A percentile compares a stretch with the other conserved stretches of the same genome.
phyloP scores from a whole-genome alignment of 2,888 invertebrate species.

The Trissoscelio sp. region DNA sequence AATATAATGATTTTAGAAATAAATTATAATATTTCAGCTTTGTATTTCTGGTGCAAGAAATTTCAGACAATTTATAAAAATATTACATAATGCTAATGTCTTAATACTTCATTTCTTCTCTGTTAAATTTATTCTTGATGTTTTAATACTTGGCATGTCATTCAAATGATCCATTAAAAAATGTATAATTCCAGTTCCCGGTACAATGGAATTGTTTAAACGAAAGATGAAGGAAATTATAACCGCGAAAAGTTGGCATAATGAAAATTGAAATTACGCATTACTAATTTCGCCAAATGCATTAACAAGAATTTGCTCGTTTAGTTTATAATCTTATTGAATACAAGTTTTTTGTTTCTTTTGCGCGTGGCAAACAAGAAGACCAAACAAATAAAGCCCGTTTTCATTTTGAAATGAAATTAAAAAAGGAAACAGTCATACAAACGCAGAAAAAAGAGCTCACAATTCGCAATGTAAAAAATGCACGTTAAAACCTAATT shows the following conservation, averaged over 20 bases:
- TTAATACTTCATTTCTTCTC: no score
- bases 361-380: background rate
- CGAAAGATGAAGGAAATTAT: no score
- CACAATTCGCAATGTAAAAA: constrained; percentile 27
- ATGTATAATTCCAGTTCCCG: no score
- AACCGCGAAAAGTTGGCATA: background rate
- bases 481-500: constrained; percentile 47
- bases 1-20: no score
- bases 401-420: constrained; percentile 35
- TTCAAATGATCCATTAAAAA: no score
- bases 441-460: background rate
- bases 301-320: constrained; percentile 12
- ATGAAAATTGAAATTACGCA: constrained; percentile 29
- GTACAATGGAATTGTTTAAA: no score
- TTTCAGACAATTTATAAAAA: no score
- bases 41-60: no score
- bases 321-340: constrained; percentile 40
- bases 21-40: no score
- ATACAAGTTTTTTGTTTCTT: background rate
- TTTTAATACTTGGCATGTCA: no score
- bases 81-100: no score
- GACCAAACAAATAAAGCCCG: constrained; percentile 33
- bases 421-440: background rate
- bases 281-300: constrained; percentile 12
- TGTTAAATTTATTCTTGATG: no score